phyloP scores from a whole-genome alignment of 64 coral and sea anemone genomes.

The Montipora capricornis region DNA sequence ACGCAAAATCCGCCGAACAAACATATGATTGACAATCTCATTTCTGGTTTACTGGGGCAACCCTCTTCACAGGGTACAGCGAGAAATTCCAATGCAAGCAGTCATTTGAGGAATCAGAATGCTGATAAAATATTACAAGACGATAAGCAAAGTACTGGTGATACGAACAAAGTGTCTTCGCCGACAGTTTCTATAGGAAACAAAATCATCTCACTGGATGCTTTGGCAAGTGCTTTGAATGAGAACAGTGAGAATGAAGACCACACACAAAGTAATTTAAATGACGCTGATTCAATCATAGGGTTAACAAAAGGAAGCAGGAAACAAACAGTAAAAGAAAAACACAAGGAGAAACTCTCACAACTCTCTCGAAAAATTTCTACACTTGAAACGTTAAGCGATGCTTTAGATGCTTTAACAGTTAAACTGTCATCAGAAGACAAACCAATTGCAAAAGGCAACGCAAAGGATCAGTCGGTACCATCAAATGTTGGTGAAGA shows the following conservation, averaged over 20 bases:
- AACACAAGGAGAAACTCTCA: constrained; percentile 14
- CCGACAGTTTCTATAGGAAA: constrained; percentile 26
- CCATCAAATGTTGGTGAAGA: neutral
- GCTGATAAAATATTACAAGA: neutral
- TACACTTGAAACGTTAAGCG: constrained; percentile 65
- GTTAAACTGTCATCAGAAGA: constrained; percentile 8
- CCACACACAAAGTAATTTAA: neutral
- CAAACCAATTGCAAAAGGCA: neutral
- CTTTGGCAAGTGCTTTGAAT: constrained; percentile 2
- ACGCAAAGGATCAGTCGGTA: neutral
- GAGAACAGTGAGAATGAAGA: neutral
- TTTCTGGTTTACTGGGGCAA: neutral
- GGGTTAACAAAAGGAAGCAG: neutral
- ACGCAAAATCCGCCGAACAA: neutral
- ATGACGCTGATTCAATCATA: neutral
- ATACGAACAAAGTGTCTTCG: neutral
- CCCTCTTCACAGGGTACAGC: neutral
- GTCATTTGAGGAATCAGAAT: neutral
- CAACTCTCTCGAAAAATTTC: constrained; percentile 43
- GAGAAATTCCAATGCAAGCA: neutral
- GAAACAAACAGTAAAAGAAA: neutral
- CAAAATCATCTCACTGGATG: constrained; percentile 8
- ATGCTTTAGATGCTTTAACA: constrained; percentile 67
- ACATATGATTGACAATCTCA: neutral
- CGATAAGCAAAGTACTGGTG: neutral